Evolutionary conservation across 2,797 vertebrate genomes (phyloP).

Genomic region (Pangasius djambal): DNA sequence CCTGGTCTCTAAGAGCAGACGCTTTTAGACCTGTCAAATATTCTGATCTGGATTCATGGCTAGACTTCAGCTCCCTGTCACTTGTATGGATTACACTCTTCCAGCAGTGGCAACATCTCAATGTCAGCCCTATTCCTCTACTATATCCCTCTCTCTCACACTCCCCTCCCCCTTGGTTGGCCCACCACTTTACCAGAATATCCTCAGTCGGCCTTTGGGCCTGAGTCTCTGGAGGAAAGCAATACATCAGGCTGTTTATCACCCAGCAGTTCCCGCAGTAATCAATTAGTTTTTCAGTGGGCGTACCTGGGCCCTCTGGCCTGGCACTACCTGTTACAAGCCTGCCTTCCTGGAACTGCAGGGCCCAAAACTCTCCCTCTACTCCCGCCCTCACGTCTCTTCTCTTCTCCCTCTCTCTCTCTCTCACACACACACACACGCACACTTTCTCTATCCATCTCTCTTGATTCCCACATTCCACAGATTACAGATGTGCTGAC

Average conservation of each 20-base stretch:
- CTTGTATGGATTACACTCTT: constrained; percentile 47
- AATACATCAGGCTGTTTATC: constrained; percentile 65
- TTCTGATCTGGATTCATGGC: constrained; percentile 46
- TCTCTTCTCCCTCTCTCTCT: constrained; percentile 1
- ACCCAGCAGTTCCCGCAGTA: constrained; percentile 64
- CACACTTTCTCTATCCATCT: background rate
- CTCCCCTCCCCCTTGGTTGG: constrained; percentile 23
- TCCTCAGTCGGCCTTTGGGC: constrained; percentile 58
- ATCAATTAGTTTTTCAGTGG: constrained; percentile 67
- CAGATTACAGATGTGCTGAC: constrained; percentile 45
- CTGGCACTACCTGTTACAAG: constrained; percentile 65
- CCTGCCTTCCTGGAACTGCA: constrained; percentile 51
- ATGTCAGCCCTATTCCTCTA: constrained; percentile 57
- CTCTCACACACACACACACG: background rate
- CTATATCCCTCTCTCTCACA: constrained; percentile 12
- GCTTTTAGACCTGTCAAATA: constrained; percentile 53
- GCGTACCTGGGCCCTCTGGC: constrained; percentile 60
- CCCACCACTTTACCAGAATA: constrained; percentile 59
- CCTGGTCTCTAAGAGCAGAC: background rate
- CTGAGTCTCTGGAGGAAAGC: constrained; percentile 56
- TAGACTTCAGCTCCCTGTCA: constrained; percentile 44
- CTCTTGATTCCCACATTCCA: constrained; percentile 31
- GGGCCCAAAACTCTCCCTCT: constrained; percentile 11
- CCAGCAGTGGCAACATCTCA: constrained; percentile 52
- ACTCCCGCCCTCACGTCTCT: constrained; percentile 31